Conservation (phyloP, 2,113 vertebrate species). For the Antennarius striatus region DNA sequence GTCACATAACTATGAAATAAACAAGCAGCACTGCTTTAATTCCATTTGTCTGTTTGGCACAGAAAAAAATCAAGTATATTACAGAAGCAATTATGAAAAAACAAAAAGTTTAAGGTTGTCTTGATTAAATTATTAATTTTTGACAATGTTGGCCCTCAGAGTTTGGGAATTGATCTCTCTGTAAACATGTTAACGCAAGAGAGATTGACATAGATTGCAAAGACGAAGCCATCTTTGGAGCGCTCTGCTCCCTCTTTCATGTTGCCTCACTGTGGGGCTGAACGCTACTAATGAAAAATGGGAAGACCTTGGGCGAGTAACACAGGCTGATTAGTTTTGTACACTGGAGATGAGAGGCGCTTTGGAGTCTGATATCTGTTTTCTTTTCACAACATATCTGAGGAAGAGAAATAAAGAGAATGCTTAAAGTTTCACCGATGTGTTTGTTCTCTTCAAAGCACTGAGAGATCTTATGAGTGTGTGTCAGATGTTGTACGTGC, state of each 20-base stretch:
- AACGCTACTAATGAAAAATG: conserved; percentile 66
- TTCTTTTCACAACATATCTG: conserved; percentile 68
- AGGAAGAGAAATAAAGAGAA: conserved; percentile 76
- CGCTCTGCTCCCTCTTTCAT: conserved; percentile 66
- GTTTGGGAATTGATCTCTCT: conserved; percentile 70
- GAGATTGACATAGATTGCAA: conserved; percentile 67
- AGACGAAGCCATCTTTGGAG: conserved; percentile 58
- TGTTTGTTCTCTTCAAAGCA: conserved; percentile 79
- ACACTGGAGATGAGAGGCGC: conserved; percentile 61
- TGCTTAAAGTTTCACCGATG: conserved; percentile 76
- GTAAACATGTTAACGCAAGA: conserved; percentile 71
- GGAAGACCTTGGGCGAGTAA: conserved; percentile 68
- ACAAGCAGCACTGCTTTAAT: conserved; percentile 50
- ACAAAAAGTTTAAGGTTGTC: conserved; percentile 66
- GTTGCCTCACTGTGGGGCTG: conserved; percentile 61
- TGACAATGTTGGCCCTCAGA: conserved; percentile 62
- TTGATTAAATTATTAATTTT: conserved; percentile 67
- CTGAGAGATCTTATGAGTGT: conserved; percentile 43
- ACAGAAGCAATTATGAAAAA: conserved; percentile 57
- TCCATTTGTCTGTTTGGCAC: conserved; percentile 18
- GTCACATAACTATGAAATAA: conserved; percentile 42
- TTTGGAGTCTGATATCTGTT: conserved; percentile 74
- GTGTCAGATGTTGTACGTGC: conserved; percentile 60
- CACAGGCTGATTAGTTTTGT: conserved; percentile 69
- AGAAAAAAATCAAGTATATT: conserved; percentile 40